phyloP scores from a whole-genome alignment of 2,113 vertebrate species.

The Herpailurus yagouaroundi region DNA sequence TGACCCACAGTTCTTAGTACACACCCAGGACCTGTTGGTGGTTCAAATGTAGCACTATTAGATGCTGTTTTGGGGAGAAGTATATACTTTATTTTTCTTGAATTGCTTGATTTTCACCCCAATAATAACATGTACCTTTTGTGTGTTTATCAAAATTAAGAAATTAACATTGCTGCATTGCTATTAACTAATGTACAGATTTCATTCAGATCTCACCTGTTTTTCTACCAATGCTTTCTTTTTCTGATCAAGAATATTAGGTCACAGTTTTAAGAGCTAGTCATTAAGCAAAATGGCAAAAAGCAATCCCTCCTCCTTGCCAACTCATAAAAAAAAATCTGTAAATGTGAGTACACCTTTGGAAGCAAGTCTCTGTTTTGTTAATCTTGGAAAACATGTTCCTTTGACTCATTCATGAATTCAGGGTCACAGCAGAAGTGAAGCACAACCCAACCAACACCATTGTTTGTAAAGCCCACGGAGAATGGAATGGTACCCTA shows the following conservation, averaged over 20 bases:
- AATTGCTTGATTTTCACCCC: not conserved
- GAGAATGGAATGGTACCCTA: constrained; percentile 95
- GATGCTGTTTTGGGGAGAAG: not conserved
- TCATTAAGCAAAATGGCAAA: not conserved
- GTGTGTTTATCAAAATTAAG: not conserved
- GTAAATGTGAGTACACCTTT: rapidly evolving
- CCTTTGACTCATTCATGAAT: not conserved
- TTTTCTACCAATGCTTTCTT: not conserved
- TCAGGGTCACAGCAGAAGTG: constrained; percentile 95
- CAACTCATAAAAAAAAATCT: not conserved
- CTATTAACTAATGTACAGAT: not conserved
- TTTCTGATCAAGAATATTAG: not conserved
- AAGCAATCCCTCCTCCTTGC: not conserved
- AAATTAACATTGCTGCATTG: not conserved
- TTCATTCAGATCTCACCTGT: not conserved
- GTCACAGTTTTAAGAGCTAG: not conserved
- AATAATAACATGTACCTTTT: not conserved
- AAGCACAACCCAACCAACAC: constrained; percentile 95
- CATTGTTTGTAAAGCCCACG: constrained; percentile 95
- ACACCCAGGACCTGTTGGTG: not conserved
- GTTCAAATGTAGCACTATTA: not conserved
- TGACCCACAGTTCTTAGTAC: not conserved
- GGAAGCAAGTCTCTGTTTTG: not conserved
- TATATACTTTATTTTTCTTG: not conserved
- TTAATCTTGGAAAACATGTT: not conserved